Conservation (phyloP, 2,797 vertebrate species). For the Muraenolepis orangiensis region DNA sequence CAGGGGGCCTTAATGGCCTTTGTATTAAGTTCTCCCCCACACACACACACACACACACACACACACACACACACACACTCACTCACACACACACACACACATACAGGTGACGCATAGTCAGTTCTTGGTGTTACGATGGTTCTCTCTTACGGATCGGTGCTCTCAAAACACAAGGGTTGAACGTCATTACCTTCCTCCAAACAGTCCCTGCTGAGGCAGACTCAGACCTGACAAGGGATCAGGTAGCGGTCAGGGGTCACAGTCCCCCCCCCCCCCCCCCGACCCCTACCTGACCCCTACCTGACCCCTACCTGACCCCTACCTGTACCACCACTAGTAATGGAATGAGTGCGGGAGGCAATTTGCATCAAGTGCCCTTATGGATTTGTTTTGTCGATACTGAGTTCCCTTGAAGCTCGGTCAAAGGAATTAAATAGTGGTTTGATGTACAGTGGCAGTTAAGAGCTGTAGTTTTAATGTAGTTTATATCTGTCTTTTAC, state of each 20-base stretch:
- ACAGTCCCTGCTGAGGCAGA: too few relatives aligned
- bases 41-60: not conserved
- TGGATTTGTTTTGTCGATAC: not conserved
- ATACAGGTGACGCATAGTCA: not conserved
- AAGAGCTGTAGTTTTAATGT: not conserved
- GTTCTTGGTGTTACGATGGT: not conserved
- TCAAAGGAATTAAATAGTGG: not conserved
- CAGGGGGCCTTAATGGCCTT: constrained; percentile 19
- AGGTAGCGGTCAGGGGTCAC: too few relatives aligned
- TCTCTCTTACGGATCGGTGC: too few relatives aligned
- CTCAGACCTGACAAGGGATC: too few relatives aligned
- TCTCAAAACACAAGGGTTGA: too few relatives aligned
- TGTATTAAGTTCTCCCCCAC: not conserved
- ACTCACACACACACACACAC: not conserved
- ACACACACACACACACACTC: not conserved
- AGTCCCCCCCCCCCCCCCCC: too few relatives aligned
- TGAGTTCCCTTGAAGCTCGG: not conserved
- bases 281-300: too few relatives aligned
- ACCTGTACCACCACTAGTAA: too few relatives aligned
- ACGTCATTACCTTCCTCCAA: too few relatives aligned
- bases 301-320: too few relatives aligned
- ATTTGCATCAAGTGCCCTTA: too few relatives aligned
- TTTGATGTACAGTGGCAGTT: not conserved
- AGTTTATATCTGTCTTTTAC: not conserved
- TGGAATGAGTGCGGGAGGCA: too few relatives aligned